phyloP scores from a whole-genome alignment of 2,797 vertebrate genomes.

The Coracias cyanogaster region DNA sequence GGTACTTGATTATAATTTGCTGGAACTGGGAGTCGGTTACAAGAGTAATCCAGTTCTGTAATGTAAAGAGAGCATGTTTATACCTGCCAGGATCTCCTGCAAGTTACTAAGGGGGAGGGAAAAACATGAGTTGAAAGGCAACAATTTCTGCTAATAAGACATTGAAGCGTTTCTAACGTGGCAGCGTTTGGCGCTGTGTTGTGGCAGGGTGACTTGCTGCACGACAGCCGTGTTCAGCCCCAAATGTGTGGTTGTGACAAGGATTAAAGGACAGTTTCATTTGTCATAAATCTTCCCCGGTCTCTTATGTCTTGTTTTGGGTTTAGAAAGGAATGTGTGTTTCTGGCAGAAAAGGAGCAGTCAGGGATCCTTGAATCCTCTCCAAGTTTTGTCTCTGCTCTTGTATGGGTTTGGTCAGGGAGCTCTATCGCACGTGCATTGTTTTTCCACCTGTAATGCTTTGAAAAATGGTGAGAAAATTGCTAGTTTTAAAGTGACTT shows the following conservation, averaged over 20 bases:
- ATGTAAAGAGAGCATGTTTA: conserved; percentile 88
- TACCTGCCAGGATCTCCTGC: conserved; percentile 80
- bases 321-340: not conserved
- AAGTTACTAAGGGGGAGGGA: conserved; percentile 6
- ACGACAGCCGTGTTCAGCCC: not conserved
- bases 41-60: conserved; percentile 79
- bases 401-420: not conserved
- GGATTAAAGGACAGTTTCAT: not conserved
- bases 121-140: conserved; percentile 12
- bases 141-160: not conserved
- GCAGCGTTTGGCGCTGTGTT: not conserved
- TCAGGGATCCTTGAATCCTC: fast-evolving
- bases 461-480: not conserved
- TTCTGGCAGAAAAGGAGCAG: not conserved
- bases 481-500: not conserved
- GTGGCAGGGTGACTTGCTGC: not conserved
- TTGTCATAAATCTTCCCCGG: not conserved
- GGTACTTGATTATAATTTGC: conserved; percentile 84
- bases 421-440: not conserved
- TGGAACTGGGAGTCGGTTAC: conserved; percentile 79
- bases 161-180: not conserved
- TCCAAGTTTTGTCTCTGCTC: not conserved
- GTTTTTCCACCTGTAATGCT: not conserved
- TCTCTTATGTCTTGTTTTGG: not conserved
- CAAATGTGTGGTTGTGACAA: not conserved